Base-by-base conservation (phyloP, 64 coral and sea anemone species). In the Pocillopora verrucosa region DNA sequence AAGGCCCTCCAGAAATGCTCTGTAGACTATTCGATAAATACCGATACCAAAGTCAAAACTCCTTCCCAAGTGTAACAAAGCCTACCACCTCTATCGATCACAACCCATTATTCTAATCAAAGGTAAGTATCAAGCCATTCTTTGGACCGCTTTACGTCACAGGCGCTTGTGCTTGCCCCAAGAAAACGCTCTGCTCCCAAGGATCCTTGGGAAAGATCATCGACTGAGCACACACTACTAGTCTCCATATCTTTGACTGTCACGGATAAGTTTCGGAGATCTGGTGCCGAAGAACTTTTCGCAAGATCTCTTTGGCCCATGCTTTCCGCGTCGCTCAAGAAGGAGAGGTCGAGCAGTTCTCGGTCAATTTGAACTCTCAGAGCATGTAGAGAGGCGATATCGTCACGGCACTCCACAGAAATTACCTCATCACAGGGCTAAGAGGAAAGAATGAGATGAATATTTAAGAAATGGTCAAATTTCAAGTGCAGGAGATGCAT, bases 171-270 rank as follows among this genome's bases (percentile, higher is more conserved):
- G 38, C 10, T 70, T 70, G 67, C 25, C 25, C 67, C 67, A 9
- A 70, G 10, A 30, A 70, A 70, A 20, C 80, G 58, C 65, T 0
- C 60, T 67, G 69, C 36, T 38, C 68, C 78, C 26, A 59, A 22
- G 22, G 89, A 74, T 60, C 76, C 78, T 16, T 85, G 86, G 90
- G 87, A 86, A 63, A 95, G 83, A 60, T 96, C 94, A 72, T 96
- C 90, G 20, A 96, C 90, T n/a, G 87, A 86, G 56, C 90, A 96
- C 26, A 89, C 79, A 51, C 94, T 92, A 59, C 94, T 95, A 10
- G 76, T 87, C 41, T 95, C 94, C n/a, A 95, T 62, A 11, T 91
- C 94, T 19, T 41, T 75, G 76, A 93, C 79, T 17, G 85, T 93
- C 19, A 88, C 36, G 19, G 83, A 36, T 19, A 95, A 90, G 67